Evolutionary conservation across 2,797 vertebrate species (phyloP).

Genomic region (Muraenolepis orangiensis): DNA sequence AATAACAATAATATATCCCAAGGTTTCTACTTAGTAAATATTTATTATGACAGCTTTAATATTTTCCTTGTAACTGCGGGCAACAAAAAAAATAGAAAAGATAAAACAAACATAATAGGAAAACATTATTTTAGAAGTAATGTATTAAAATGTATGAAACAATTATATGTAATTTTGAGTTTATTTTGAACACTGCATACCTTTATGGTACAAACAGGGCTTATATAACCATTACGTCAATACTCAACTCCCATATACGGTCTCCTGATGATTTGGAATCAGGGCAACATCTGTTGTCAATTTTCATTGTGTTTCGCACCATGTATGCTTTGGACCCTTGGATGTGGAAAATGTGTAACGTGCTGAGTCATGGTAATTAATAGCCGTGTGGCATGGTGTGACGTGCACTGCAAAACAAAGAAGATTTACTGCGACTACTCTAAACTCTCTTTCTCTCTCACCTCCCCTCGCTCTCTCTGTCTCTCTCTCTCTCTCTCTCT

Average conservation of each 20-base stretch:
- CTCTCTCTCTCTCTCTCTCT: background rate
- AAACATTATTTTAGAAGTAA: background rate
- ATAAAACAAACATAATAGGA: background rate
- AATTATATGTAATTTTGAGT: background rate
- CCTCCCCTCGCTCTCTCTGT: background rate
- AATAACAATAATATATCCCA: background rate
- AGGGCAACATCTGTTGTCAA: background rate
- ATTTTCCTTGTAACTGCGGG: no score
- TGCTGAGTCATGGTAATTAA: background rate
- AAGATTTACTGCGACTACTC: background rate
- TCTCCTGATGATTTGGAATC: background rate
- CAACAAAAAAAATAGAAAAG: background rate
- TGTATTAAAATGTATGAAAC: background rate
- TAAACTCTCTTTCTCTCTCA: background rate
- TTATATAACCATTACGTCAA: background rate
- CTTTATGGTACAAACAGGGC: background rate
- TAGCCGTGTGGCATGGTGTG: background rate
- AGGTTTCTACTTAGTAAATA: background rate
- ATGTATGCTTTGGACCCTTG: background rate
- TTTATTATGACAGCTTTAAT: background rate
- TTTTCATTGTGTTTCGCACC: background rate
- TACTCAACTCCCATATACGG: background rate
- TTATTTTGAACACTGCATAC: background rate
- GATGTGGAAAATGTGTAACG: background rate
- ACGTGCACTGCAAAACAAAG: constrained; percentile 3